Evolutionary conservation across 2,888 invertebrate species (phyloP).

Genomic region (Macropis europaea): DNA sequence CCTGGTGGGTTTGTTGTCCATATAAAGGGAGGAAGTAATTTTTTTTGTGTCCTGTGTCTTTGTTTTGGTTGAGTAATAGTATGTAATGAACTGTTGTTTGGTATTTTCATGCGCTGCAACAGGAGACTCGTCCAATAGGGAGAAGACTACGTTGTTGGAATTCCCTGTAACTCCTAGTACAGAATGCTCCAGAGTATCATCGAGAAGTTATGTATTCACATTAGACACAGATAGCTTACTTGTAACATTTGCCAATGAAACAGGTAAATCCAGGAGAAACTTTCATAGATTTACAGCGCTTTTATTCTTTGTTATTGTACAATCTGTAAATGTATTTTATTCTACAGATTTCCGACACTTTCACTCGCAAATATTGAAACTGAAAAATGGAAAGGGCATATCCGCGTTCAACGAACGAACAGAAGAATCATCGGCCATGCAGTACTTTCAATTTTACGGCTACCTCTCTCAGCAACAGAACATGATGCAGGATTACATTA

Average conservation of each 20-base stretch:
- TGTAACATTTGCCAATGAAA: conserved; percentile 85
- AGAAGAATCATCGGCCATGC: conserved; percentile 98
- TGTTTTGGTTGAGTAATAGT: background rate
- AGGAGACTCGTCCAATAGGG: conserved; percentile 69
- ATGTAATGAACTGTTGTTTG: background rate
- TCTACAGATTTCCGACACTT: conserved; percentile 86
- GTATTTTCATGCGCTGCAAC: conserved; percentile 43
- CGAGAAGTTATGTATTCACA: conserved; percentile 86
- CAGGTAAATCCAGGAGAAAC: conserved; percentile 73
- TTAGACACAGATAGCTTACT: conserved; percentile 87
- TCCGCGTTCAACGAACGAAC: conserved; percentile 97
- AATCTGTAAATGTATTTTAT: background rate
- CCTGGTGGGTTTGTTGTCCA: too few species aligned
- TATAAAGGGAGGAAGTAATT: background rate
- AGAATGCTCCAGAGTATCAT: conserved; percentile 87
- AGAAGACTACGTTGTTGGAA: conserved; percentile 82
- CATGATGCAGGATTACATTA: conserved; percentile 99
- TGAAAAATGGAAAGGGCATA: conserved; percentile 86
- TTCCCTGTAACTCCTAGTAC: conserved; percentile 86
- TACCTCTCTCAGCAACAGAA: conserved; percentile 99
- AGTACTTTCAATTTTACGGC: conserved; percentile 99
- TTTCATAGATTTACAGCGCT: too few species aligned
- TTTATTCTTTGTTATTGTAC: too few species aligned
- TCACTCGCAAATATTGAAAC: conserved; percentile 87
- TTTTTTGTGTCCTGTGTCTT: too few species aligned